These are phyloP conservation scores for Smittia sp. DNA, from an alignment of 2,888 invertebrate genomes.

Conservation along the genomic window DNA sequence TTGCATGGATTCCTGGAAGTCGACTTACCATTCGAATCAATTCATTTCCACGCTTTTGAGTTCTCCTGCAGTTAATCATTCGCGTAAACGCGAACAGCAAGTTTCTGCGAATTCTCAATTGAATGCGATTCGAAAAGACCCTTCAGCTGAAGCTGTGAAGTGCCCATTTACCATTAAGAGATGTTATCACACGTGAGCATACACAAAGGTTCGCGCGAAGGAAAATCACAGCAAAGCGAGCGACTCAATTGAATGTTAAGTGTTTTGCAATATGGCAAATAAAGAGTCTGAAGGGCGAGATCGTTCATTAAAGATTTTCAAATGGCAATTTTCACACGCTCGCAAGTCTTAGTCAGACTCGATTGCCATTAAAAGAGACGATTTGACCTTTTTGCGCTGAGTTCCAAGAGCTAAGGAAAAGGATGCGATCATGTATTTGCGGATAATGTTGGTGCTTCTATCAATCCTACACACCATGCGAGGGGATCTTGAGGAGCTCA, in stretches of 20 bases:
- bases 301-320: slow-evolving; percentile 35
- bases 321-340: slow-evolving; percentile 30
- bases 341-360: neutral
- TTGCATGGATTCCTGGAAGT: too few relatives aligned
- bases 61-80: too few relatives aligned
- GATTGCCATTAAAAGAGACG: neutral
- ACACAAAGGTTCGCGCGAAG: neutral
- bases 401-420: neutral
- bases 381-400: slow-evolving; percentile 3
- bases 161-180: too few relatives aligned
- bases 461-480: too few relatives aligned
- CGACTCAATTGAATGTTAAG: slow-evolving; percentile 24
- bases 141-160: too few relatives aligned
- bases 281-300: neutral
- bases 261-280: neutral
- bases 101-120: too few relatives aligned
- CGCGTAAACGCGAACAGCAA: too few relatives aligned
- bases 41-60: too few relatives aligned
- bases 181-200: neutral
- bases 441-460: neutral
- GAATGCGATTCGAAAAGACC: too few relatives aligned
- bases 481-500: neutral
- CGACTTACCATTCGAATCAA: too few relatives aligned
- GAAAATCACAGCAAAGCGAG: slow-evolving; percentile 4
- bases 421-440: neutral